These are phyloP conservation scores for Sarcophaga subvicina DNA, from an alignment of 2,888 invertebrate species.

Conservation along the genomic window DNA sequence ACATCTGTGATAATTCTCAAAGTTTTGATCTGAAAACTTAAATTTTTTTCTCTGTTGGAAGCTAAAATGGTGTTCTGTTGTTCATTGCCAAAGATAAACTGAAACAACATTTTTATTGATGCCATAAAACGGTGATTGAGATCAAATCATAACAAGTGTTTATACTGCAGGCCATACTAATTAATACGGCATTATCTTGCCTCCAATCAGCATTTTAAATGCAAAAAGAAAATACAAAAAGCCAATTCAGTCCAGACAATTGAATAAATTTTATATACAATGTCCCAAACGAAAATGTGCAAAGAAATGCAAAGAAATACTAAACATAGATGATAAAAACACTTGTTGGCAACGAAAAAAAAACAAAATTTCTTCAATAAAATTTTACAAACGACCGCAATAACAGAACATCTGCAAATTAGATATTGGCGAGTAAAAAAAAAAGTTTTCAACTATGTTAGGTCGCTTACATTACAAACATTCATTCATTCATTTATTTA, in stretches of 20 bases:
- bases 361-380: not conserved
- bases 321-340: constrained; percentile 24
- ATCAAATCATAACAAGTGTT: constrained; percentile 52
- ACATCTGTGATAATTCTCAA: too few species aligned
- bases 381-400: constrained; percentile 21
- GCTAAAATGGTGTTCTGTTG: too few species aligned
- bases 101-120: not conserved
- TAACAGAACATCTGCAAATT: not conserved
- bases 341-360: constrained; percentile 47
- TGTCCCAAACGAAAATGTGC: not conserved
- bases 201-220: constrained; percentile 43
- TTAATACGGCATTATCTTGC: constrained; percentile 40
- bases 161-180: constrained; percentile 42
- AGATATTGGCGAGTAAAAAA: not conserved
- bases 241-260: constrained; percentile 30
- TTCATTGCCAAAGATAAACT: constrained; percentile 2
- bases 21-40: too few species aligned
- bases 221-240: constrained; percentile 41
- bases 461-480: constrained; percentile 34
- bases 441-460: constrained; percentile 38
- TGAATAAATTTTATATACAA: constrained; percentile 36
- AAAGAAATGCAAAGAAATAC: not conserved
- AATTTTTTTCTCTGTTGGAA: too few species aligned
- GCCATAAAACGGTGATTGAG: constrained; percentile 16
- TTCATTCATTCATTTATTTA: constrained; percentile 45